These are phyloP conservation scores for Rhinoptilus africanus DNA, from an alignment of 2,113 vertebrate species.

Conservation along the genomic window DNA sequence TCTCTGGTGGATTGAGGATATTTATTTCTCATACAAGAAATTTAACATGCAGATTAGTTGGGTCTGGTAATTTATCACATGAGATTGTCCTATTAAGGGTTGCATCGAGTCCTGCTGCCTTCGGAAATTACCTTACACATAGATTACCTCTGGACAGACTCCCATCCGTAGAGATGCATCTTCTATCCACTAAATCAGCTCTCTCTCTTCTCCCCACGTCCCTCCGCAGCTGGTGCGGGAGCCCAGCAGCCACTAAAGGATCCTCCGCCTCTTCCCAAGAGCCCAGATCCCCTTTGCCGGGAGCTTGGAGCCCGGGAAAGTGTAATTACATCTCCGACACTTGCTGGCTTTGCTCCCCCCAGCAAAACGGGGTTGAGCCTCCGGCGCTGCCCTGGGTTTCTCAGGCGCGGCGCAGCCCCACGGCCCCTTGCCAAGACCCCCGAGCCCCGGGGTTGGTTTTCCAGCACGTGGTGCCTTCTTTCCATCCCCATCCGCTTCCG, in stretches of 20 bases:
- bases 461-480: background rate
- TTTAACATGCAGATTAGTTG: constrained; percentile 75
- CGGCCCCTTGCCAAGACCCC: background rate
- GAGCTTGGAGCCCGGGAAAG: background rate
- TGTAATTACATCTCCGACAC: background rate
- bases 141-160: constrained; percentile 37
- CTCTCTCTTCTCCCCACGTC: background rate
- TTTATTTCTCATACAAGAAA: constrained; percentile 71
- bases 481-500: rapidly evolving
- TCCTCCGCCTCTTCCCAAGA: background rate
- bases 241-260: background rate
- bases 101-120: constrained; percentile 54
- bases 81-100: constrained; percentile 64
- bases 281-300: background rate
- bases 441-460: rapidly evolving
- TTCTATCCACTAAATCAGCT: background rate
- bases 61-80: constrained; percentile 69
- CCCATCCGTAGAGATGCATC: background rate
- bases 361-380: background rate
- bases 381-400: background rate
- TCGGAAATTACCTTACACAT: constrained; percentile 42
- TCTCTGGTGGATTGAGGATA: constrained; percentile 59
- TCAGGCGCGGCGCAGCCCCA: background rate
- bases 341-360: background rate
- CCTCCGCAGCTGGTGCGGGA: background rate